Base-by-base conservation (phyloP, 1,140 invertebrate genomes). In the Marisa cornuarietis region DNA sequence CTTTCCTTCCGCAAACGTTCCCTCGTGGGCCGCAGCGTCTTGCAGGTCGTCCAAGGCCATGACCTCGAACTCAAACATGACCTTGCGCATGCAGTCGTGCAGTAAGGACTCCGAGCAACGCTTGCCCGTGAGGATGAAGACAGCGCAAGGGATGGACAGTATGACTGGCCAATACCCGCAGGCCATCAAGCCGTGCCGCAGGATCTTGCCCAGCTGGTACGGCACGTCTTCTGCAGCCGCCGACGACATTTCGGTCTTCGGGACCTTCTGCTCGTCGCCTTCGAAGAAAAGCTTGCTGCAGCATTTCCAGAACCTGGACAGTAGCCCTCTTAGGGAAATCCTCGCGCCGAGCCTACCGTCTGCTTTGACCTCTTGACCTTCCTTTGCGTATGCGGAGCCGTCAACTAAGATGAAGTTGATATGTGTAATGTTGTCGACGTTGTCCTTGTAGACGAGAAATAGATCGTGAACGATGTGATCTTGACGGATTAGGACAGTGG, bases 131-230 rank as follows among this genome's bases (percentile, higher is more conserved):
- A 51, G 52, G 42, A 77, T 51, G 51, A 14, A 68, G 63, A 77
- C 76, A 10, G 76, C 76, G 51, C 76, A 77, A 63, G 76, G 63
- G 7, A 51, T 49, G 49, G 76, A 66, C 63, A 77, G 63, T 7
- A 42, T 42, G 63, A 77, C 49, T 18, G 76, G 76, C 76, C 76
- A 77, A 63, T 77, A 69, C 2, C 76, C 76, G 51, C 76, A 77
- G 6, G 65, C n/a, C 20, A 26, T 63, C 49, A 77, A 26, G 13
- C 76, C 76, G 63, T 68, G 76, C 10, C 76, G 63, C 16, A 77
- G 51, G 24, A 77, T 65, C 76, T 54, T 51, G 76, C 76, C 76
- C 76, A 77, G 76, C 63, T 68, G 7, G 65, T 54, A 77, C 18
- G 76, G 76, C 18, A 77, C 76, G 22, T 77, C 65, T 9, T n/a